Evolutionary conservation across 2,113 vertebrate genomes (phyloP).

Genomic region (Proteles cristata): DNA sequence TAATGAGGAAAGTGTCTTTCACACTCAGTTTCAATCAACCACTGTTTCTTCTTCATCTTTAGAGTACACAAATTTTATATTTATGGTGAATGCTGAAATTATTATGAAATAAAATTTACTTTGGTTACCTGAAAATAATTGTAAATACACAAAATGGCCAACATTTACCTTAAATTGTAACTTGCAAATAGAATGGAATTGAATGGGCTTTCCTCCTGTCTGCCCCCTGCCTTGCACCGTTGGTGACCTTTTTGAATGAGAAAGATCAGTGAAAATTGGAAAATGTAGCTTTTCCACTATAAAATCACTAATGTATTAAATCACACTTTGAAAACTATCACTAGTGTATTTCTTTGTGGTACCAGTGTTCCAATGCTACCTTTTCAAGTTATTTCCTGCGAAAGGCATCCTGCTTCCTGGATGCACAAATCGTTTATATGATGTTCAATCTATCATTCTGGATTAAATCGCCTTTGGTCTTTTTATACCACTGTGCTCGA

Average conservation of each 20-base stretch:
- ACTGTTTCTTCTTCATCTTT: not conserved
- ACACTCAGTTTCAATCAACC: not conserved
- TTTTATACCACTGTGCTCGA: not conserved
- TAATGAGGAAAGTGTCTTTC: not conserved
- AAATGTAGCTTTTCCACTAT: not conserved
- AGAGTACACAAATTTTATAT: not conserved
- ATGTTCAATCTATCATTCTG: not conserved
- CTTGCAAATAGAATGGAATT: not conserved
- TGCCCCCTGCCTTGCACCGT: not conserved
- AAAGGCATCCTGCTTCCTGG: not conserved
- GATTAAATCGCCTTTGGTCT: not conserved
- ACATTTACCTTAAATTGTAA: not conserved
- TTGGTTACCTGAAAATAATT: slow-evolving; percentile 11
- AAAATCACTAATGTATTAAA: not conserved
- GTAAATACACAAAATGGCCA: not conserved
- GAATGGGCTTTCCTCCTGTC: not conserved
- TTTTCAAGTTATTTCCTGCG: not conserved
- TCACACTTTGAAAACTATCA: not conserved
- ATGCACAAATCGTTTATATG: not conserved
- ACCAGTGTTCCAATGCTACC: not conserved
- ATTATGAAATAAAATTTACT: not conserved
- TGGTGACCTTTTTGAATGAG: not conserved
- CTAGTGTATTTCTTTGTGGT: not conserved
- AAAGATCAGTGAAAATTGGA: not conserved
- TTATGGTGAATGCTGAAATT: not conserved